Evolutionary conservation across 2,113 vertebrate species (phyloP), one percentile per base, ranked within the genome.

Genomic region (Peucedramus taeniatus): DNA sequence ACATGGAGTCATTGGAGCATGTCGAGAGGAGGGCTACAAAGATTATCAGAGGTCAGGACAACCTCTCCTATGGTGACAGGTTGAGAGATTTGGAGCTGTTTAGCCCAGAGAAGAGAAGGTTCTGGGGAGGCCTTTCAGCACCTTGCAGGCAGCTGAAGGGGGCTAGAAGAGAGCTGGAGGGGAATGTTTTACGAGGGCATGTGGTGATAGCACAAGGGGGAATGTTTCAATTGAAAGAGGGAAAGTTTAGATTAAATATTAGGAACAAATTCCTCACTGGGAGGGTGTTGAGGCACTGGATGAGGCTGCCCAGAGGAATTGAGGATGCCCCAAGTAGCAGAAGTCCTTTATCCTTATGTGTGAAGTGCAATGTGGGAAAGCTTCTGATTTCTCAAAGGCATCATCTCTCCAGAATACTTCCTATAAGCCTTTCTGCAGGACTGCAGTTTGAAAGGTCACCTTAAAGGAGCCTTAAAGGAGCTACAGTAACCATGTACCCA

Each of bases 261-360:
- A 51, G 37, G 37, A 74, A 59, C 37, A 59, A n/a, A 39, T 24
- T 74, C 19, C 20, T 33, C 28, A n/a, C 53, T 23, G 11, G 15
- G 12, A 66, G 37, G 22, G 20, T 60, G 23, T 22, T 39, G 13
- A 26, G 28, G 15, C 56, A n/a, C 8, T 53, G 28, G 15, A n/a
- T 28, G 39, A 39, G 15, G 64, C 15, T 53, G 39, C 12, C 19
- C 28, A 47, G 47, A 47, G n/a, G 30, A 72, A 28, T 10, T 72
- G 39, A 0, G 1, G 22, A 11, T 63, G 24, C 6, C 19, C 10
- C 23, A 51, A 40, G 19, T 2, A 72, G 13, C 7, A 69, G 60
- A 65, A 53, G 16, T 33, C 10, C 13, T 85, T 81, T 70, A 23
- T 56, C 40, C n/a, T 45, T 49, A 30, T 3, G 13, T 2, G 1